Evolutionary conservation across 53 echinoderm and acorn worm species (phyloP), one percentile per base, ranked within the genome.

Genomic region (Arbacia lixula): DNA sequence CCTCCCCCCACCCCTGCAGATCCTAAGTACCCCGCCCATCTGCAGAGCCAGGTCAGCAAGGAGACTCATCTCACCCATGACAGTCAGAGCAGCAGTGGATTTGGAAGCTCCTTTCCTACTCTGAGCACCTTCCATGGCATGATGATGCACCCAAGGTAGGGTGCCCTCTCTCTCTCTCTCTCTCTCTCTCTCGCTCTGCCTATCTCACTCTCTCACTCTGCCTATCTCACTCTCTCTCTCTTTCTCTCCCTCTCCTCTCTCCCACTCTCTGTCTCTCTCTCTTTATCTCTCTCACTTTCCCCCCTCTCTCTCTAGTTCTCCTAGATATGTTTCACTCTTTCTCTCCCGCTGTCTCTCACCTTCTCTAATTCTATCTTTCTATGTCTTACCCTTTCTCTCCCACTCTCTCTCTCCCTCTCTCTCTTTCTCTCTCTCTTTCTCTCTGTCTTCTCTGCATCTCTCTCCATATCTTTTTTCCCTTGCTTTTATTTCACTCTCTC

Each of bases 81-180:
- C 29, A 89, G 89, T 68, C 78, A 84, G 67, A 68, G 84, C 77
- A 89, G 85, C 57, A 85, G 85, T 39, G 89, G 89, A 30, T 73
- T 92, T 49, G 90, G 92, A 16, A 83, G 88, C 14, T 90, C 92
- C 56, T 89, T 84, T 67, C 95, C 95, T 19, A 89, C 95, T 32
- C 88, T 95, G 63, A 92, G 92, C 31, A 95, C 95, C 6, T 95
- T 95, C 67, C 92, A 95, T 68, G 95, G 95, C 53, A 89, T 88
- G 53, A 88, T 92, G 52, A 81, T 81, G 82, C 82, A 81, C 26
- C 82, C 82, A 19, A 81, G 82, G 64, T 81, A 49, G 46, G 60
- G 4, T 41, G 42, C 53, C 16, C 4, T 67, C 39, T 21, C 9
- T 38, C n/a, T 36, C 4, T 39, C 12, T n/a, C 25, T 55, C 16